Conservation (phyloP, 2,888 invertebrate genomes). For the Iselma pallidipennis region DNA sequence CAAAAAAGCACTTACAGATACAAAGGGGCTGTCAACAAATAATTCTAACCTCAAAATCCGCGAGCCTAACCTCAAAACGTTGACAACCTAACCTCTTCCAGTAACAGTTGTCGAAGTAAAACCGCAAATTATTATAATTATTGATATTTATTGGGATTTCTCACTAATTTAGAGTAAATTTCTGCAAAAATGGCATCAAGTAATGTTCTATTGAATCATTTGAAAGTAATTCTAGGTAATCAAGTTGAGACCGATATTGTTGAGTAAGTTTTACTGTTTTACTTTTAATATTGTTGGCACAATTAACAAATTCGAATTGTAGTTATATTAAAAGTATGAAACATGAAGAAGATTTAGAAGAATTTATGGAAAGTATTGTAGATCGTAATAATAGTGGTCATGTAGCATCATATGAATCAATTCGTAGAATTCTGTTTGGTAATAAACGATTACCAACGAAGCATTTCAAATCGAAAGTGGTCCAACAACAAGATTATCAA, state of each 20-base stretch:
- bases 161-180: too few relatives aligned
- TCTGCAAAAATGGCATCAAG: slow-evolving; percentile 10
- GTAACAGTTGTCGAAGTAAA: too few relatives aligned
- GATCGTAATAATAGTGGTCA: slow-evolving; percentile 70
- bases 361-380: slow-evolving; percentile 76
- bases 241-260: slow-evolving; percentile 70
- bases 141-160: too few relatives aligned
- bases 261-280: slow-evolving; percentile 26
- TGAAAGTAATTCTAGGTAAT: slow-evolving; percentile 69
- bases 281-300: neutral
- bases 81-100: too few relatives aligned
- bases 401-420: slow-evolving; percentile 62
- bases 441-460: slow-evolving; percentile 15
- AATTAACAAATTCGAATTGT: slow-evolving; percentile 37
- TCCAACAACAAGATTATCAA: neutral
- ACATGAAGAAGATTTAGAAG: slow-evolving; percentile 71
- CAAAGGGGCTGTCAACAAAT: too few relatives aligned
- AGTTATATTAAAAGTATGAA: slow-evolving; percentile 77
- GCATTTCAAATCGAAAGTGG: neutral
- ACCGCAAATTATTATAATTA: too few relatives aligned
- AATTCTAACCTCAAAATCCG: too few relatives aligned
- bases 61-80: too few relatives aligned
- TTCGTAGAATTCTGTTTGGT: slow-evolving; percentile 49
- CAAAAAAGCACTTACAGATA: too few relatives aligned
- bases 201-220: slow-evolving; percentile 52